Conservation (phyloP, 2,113 vertebrate species). For the Dicerorhinus sumatrensis region DNA sequence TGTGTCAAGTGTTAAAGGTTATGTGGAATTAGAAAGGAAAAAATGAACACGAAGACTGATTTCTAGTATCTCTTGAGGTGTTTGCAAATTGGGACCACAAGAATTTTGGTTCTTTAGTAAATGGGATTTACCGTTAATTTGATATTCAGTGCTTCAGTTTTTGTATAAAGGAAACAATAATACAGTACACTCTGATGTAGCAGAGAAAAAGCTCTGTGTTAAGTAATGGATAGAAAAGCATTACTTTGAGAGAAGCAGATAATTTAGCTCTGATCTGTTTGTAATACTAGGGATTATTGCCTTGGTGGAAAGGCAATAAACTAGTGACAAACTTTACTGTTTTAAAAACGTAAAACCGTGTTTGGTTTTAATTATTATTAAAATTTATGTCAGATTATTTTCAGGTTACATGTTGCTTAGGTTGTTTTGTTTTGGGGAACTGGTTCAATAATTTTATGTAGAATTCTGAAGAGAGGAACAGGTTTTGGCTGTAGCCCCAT, state of each 20-base stretch:
- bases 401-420: background rate
- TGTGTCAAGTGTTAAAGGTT: background rate
- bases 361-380: background rate
- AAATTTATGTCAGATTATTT: background rate
- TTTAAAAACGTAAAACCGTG: background rate
- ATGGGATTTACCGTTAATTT: slow-evolving; percentile 6
- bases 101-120: background rate
- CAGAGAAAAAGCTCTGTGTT: background rate
- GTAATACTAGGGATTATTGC: background rate
- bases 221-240: background rate
- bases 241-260: background rate
- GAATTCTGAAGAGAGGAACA: background rate
- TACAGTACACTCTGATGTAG: background rate
- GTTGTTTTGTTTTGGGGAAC: background rate
- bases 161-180: background rate
- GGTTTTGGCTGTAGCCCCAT: background rate
- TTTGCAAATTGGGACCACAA: background rate
- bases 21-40: background rate
- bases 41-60: background rate
- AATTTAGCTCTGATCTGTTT: background rate
- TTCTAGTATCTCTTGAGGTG: background rate
- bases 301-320: background rate
- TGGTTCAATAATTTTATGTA: background rate
- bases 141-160: background rate
- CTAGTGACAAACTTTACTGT: background rate